phyloP scores from a whole-genome alignment of 2,888 invertebrate genomes.

The Ptycholaimellus sp. region DNA sequence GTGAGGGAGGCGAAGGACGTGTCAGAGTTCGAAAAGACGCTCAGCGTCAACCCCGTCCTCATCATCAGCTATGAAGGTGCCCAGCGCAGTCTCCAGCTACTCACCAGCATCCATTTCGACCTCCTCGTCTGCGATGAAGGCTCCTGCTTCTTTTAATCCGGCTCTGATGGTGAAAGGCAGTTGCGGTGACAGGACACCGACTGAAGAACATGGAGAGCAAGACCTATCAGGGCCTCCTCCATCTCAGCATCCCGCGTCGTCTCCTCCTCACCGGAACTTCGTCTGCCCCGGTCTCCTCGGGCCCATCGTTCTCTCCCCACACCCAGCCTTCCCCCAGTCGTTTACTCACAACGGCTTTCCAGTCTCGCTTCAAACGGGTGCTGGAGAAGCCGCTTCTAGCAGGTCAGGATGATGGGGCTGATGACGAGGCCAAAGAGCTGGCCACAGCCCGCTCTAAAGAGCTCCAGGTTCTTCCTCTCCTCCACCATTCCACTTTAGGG shows the following conservation, averaged over 20 bases:
- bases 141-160: too few species aligned
- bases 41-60: conserved; percentile 34
- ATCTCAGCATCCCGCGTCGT: conserved; percentile 34
- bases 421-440: conserved; percentile 33
- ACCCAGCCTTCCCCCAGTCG: too few species aligned
- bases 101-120: conserved; percentile 35
- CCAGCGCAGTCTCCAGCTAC: conserved; percentile 32
- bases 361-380: conserved; percentile 29
- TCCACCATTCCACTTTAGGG: not conserved
- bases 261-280: conserved; percentile 43
- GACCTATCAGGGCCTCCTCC: conserved; percentile 31
- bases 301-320: conserved; percentile 1
- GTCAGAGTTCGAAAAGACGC: not conserved
- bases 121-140: conserved; percentile 47
- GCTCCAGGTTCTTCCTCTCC: conserved; percentile 1
- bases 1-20: conserved; percentile 1
- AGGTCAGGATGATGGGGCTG: conserved; percentile 26
- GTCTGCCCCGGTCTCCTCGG: conserved; percentile 41
- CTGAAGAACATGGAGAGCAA: conserved; percentile 41
- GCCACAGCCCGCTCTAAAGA: conserved; percentile 36
- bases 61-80: conserved; percentile 48
- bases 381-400: conserved; percentile 39
- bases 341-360: too few species aligned
- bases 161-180: too few species aligned
- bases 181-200: too few species aligned